Evolutionary conservation across 2,888 invertebrate genomes (phyloP), one percentile per base, ranked within the genome.

Genomic region (Mythimna lalbum): DNA sequence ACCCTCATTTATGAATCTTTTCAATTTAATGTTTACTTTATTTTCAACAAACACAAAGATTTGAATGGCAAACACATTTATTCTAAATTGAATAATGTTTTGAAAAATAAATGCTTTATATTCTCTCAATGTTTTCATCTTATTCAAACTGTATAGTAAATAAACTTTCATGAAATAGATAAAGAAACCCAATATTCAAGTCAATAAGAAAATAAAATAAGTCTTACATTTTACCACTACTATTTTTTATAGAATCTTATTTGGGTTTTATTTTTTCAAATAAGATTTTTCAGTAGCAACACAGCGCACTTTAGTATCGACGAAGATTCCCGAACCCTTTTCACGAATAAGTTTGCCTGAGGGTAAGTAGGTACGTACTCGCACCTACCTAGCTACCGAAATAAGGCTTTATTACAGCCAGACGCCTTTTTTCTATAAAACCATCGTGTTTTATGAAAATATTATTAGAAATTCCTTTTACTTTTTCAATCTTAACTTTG

Each of bases 371-470:
- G 17, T 39, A 39, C 21, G 9, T 36, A 39, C 14, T 39, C 14
- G n/a, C 14, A 52, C 23, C 23, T 23, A 27, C 9, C 9, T 52
- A 68, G 74, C 72, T 76, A 77, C 67, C 47, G 70, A 82, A 86
- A 84, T 81, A 80, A 77, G 69, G 82, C 84, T 89, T 88, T 87
- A 88, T 87, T 79, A 85, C 83, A 77, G 76, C 78, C 76, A 74
- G 78, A 78, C 77, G 76, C 63, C 49, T 33, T 69, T 73, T 82
- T 82, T 85, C 76, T 65, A 64, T 66, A 52, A 69, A 69, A 75
- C 70, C 64, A 55, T 59, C 47, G 73, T 78, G 33, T 77, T 82
- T 81, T 78, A 84, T 68, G 61, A 74, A 73, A 63, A 56, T 53
- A 50, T 60, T 64, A 67, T 64, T 50, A 61, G 43, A 66, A 10